These are phyloP conservation scores for Cetoscarus ocellatus DNA, from an alignment of 2,797 vertebrate genomes.

Conservation along the genomic window DNA sequence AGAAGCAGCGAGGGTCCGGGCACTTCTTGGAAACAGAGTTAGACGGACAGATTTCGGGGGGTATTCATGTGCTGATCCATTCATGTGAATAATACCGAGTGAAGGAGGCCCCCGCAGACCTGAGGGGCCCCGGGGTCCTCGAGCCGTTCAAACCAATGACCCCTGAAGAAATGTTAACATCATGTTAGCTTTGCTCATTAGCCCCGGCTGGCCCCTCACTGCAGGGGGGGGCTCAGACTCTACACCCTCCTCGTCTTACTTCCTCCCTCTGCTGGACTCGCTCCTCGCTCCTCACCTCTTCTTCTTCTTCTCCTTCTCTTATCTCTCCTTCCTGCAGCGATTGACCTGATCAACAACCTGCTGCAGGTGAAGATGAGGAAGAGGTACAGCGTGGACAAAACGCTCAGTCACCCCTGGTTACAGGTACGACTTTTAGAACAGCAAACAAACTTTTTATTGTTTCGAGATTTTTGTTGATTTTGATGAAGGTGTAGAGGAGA, in stretches of 20 bases:
- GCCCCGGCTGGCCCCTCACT: slow-evolving; percentile 62
- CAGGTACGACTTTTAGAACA: slow-evolving; percentile 55
- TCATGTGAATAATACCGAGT: slow-evolving; percentile 81
- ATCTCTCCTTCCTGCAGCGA: slow-evolving; percentile 81
- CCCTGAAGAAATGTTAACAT: slow-evolving; percentile 85
- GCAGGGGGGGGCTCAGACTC: slow-evolving; percentile 24
- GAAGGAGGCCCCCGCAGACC: slow-evolving; percentile 60
- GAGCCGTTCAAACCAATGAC: slow-evolving; percentile 78
- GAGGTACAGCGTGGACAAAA: slow-evolving; percentile 97
- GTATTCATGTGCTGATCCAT: slow-evolving; percentile 69
- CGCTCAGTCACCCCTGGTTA: slow-evolving; percentile 96
- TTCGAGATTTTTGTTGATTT: background rate
- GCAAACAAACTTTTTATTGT: no score
- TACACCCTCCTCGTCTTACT: slow-evolving; percentile 8
- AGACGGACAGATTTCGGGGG: slow-evolving; percentile 37
- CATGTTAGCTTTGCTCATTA: slow-evolving; percentile 87
- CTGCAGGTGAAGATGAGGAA: slow-evolving; percentile 99
- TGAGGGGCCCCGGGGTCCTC: slow-evolving; percentile 66
- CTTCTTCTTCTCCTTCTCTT: background rate
- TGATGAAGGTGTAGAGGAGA: no score
- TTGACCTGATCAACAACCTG: slow-evolving; percentile 98
- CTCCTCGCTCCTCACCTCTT: background rate
- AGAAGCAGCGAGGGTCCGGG: slow-evolving; percentile 9
- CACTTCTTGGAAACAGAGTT: slow-evolving; percentile 19
- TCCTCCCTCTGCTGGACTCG: background rate